Evolutionary conservation across 2,113 vertebrate species (phyloP), one percentile per base, ranked within the genome.

Genomic region (Vombatus ursinus): DNA sequence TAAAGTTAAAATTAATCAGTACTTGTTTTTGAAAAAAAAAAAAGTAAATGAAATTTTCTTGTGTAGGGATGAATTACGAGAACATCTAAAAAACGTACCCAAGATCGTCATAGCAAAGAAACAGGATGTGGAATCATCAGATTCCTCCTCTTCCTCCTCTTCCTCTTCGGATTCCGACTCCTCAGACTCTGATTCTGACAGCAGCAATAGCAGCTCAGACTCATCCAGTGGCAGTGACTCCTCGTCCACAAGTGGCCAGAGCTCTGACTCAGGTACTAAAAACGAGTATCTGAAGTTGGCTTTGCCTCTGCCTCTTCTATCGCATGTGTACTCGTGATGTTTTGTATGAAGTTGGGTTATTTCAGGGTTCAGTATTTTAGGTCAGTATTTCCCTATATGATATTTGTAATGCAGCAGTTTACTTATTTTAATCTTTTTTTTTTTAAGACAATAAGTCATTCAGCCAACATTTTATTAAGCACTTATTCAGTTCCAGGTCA

Each of bases 61-160:
- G n/a, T 84, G 92, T 98, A 99, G 99, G 91, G 99, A 99, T 98
- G 99, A 99, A 97, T 98, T 99, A 52, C 99, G 99, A 57, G 99
- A 99, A 92, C 99, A 99, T 98, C 98, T 99, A 96, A 99, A 99
- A 98, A 99, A 99, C 22, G 99, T 99, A 53, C 99, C 99, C 0
- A 99, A 99, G 98, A 99, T 99, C 95, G 99, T 99, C 95, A 99
- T 99, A 99, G 99, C 99, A 2, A 99, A 99, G 98, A 99, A 99
- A 90, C 99, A 99, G 98, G 99, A 99, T 54, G 99, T 99, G 2
- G 99, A 99, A 90, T 98, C 98, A 1, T 98, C 98, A 0, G 99
- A 98, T 0, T 98, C 98, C 0, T 99, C 99, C 0, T 99, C 99
- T 0, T 99, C 99, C 0, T 95, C 95, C 3, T 98, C 98, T 0